A percentile compares a stretch with the other conserved stretches of the same genome.
Evolutionary conservation across 2,797 vertebrate species (phyloP).

Genomic region (Cottoperca gobio): DNA sequence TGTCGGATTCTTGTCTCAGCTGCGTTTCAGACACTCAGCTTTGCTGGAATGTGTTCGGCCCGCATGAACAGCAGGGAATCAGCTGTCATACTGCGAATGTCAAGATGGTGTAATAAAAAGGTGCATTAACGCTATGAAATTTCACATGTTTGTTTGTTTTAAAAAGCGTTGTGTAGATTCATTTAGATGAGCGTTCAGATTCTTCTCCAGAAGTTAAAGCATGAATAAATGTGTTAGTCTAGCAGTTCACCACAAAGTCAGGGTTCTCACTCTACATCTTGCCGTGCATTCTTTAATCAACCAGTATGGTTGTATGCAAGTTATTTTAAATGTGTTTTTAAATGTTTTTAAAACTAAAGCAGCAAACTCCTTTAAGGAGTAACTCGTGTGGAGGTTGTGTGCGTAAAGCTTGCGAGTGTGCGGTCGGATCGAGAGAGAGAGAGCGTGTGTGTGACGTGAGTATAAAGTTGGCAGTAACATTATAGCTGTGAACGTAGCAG

Average conservation of each 20-base stretch:
- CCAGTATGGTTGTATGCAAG: no score
- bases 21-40: background rate
- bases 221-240: background rate
- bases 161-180: background rate
- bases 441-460: no score
- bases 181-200: background rate
- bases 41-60: background rate
- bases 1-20: background rate
- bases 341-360: no score
- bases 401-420: no score
- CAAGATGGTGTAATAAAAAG: background rate
- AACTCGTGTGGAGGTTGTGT: no score
- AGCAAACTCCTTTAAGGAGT: no score
- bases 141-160: background rate
- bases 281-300: background rate
- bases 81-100: background rate
- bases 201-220: background rate
- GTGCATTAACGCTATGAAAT: background rate
- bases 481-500: no score
- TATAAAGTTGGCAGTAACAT: no score
- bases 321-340: no score
- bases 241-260: background rate
- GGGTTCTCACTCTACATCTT: background rate
- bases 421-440: no score
- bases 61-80: conserved; percentile 5